Evolutionary conservation across 2,797 vertebrate genomes (phyloP), one percentile per base, ranked within the genome.

Genomic region (Fundulus diaphanus): DNA sequence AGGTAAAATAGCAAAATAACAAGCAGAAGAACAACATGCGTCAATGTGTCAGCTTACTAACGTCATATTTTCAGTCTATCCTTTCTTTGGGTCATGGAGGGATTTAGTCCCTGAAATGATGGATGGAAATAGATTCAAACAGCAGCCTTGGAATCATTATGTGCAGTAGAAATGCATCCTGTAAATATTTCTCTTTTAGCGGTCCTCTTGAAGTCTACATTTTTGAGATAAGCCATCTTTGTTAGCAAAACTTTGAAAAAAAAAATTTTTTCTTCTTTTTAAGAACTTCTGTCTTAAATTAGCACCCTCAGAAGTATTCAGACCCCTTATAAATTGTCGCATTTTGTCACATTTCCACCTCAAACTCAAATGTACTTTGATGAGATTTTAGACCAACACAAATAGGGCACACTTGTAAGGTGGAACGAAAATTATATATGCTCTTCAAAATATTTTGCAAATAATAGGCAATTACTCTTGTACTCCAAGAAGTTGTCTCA

Each of bases 21-120:
- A 73, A 81, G 61, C 80, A 80, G 82, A 48, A 81, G 48, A 87
- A 82, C 31, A 68, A 52, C 73, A 72, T 82, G 76, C 4, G 54
- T 85, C 78, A 81, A 16, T 78, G 75, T 80, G 79, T 87, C 69
- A 3, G 22, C 61, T 82, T 77, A 76, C 5, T 24, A 51, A 54
- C 11, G 54, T 78, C 74, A 85, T 78, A 81, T 79, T 81, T 42
- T 84, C 48, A 80, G 68, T 15, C 40, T 1, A 31, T 44, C 73
- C 16, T 15, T 11, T 40, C 59, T 76, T 74, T 76, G 29, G 35
- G 1, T 7, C 35, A 3, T 12, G 44, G 42, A 1, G 69, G 31
- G 70, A 59, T 1, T 3, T 24, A 31, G 24, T 68, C 31, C 42
- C 33, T 71, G 29, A 70, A 73, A 33, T 56, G 49, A 48, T 20